These are phyloP conservation scores for Rutpela maculata DNA, from an alignment of 2,888 invertebrate genomes.

Conservation along the genomic window DNA sequence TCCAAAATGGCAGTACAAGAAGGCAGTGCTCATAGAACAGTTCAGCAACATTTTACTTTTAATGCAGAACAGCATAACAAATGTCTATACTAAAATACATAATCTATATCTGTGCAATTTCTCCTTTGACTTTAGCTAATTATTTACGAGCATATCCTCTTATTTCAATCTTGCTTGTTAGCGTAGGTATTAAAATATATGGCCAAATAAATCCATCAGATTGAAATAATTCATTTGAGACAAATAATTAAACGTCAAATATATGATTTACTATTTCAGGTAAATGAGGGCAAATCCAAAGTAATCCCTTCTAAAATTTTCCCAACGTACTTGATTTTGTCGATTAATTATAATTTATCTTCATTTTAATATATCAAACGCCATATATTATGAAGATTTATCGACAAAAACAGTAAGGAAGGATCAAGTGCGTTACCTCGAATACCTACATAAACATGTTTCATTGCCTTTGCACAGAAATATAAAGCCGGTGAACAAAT, in stretches of 20 bases:
- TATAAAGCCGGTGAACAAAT: background rate
- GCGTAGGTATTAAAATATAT: background rate
- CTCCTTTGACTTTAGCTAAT: background rate
- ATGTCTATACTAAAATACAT: background rate
- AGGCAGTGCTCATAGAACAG: too few relatives aligned
- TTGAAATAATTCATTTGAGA: constrained; percentile 11
- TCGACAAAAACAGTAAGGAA: background rate
- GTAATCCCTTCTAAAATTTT: constrained; percentile 20
- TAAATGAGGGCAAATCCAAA: constrained; percentile 16
- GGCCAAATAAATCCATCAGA: background rate
- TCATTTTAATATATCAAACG: background rate
- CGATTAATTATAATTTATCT: constrained; percentile 16
- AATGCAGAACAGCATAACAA: background rate
- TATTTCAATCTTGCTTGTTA: background rate
- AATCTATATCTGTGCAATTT: background rate
- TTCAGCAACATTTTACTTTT: too few relatives aligned
- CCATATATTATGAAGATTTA: background rate
- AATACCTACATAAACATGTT: background rate
- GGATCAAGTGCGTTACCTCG: background rate
- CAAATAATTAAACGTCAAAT: constrained; percentile 27
- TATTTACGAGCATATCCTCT: background rate
- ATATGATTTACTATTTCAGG: constrained; percentile 24
- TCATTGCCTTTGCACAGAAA: background rate
- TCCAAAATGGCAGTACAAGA: too few relatives aligned
- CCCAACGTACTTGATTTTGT: constrained; percentile 11